Conservation (phyloP, 2,888 invertebrate species). For the Smittia sp. region DNA sequence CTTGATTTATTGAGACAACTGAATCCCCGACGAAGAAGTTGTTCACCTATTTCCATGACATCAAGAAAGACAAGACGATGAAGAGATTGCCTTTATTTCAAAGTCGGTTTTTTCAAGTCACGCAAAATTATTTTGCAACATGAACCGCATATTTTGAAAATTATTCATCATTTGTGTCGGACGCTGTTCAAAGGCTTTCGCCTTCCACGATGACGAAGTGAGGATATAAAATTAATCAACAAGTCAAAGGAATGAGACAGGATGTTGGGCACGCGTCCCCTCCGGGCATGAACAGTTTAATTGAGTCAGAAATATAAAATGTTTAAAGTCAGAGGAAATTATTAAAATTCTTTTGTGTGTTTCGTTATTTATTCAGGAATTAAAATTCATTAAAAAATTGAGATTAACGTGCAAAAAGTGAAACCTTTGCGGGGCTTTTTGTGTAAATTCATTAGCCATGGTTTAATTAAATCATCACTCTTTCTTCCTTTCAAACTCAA, state of each 20-base stretch:
- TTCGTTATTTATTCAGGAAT: conserved; percentile 1
- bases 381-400: conserved; percentile 13
- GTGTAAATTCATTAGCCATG: conserved; percentile 11
- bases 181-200: background rate
- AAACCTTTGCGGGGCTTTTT: conserved; percentile 1
- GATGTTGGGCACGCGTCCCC: background rate
- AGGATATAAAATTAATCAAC: background rate
- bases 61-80: no score
- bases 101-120: no score
- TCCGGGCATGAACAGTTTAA: background rate
- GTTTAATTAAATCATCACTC: conserved; percentile 2
- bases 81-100: no score
- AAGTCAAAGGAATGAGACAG: background rate
- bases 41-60: no score
- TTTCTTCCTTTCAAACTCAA: background rate
- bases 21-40: no score
- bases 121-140: background rate
- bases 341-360: conserved; percentile 13
- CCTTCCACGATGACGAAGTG: background rate
- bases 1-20: no score
- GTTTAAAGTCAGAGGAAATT: background rate
- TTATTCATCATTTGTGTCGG: background rate
- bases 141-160: background rate
- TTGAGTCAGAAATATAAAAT: background rate
- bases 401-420: conserved; percentile 14